Base-by-base conservation (phyloP, 2,888 invertebrate species). In the Pyrochroa serraticornis region DNA sequence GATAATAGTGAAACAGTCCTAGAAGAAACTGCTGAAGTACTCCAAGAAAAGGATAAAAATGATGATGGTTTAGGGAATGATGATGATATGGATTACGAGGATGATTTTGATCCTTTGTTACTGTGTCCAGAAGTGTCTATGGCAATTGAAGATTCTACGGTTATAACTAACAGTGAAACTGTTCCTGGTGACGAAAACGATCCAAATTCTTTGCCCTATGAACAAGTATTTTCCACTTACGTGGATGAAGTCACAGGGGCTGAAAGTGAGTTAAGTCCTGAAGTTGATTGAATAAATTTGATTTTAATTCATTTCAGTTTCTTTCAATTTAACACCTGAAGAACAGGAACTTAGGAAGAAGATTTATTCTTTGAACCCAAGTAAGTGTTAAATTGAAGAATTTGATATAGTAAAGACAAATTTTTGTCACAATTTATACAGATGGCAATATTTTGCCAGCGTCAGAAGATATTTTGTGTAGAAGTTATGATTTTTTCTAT, bases 121-220 rank as follows among this genome's bases (percentile, higher is more conserved):
- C 64, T 78, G 13, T 75, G 76, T 62, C 78, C 78, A 9, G 77
- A 78, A 63, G 71, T 78, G 45, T 74, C 73, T 10, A 77, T 78
- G 77, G 77, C 74, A 64, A 72, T 77, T 3, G 77, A 77, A 41
- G 77, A 78, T 58, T 66, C 67, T 30, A 66, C 70, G 8, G 73
- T 75, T 7, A 64, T 71, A 30, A 71, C 72, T 8, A 65, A 64
- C 41, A 60, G 41, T 58, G 62, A 67, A 68, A 63, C 8, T 14
- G 10, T 9, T 6, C n/a, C 10, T 3, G 10, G 6, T 13, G 32
- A 35, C 30, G 38, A 48, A 13, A 50, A 55, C 33, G 42, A 22
- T n/a, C 7, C 38, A 33, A 71, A 69, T 59, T 69, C 71, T 3
- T 58, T 68, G 10, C 66, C 68, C 1, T 72, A 70, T 54, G 71